Conservation (phyloP, 2,888 invertebrate species). For the Hirtodrosophila duncani region DNA sequence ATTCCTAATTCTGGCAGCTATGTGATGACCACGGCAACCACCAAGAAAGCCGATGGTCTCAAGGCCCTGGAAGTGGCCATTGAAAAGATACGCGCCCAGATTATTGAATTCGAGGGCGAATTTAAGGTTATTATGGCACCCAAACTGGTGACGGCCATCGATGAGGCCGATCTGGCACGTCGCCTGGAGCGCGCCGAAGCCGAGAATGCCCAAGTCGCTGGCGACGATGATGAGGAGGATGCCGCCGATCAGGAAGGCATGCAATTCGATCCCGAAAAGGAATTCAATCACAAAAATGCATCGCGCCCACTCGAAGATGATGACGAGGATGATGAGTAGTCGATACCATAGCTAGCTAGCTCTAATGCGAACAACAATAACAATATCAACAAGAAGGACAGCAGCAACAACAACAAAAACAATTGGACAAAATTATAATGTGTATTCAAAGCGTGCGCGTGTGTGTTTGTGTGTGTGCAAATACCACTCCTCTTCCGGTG, state of each 20-base stretch:
- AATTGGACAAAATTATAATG: too few relatives aligned
- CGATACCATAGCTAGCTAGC: slow-evolving; percentile 9
- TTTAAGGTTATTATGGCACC: slow-evolving; percentile 98
- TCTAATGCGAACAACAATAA: neutral
- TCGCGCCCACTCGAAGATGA: slow-evolving; percentile 45
- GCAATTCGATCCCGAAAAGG: slow-evolving; percentile 78
- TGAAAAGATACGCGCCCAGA: slow-evolving; percentile 90
- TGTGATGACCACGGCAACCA: slow-evolving; percentile 98
- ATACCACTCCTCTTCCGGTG: too few relatives aligned
- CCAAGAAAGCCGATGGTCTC: slow-evolving; percentile 96
- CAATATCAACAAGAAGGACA: slow-evolving; percentile 4
- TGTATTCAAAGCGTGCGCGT: too few relatives aligned
- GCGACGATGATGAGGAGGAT: slow-evolving; percentile 91
- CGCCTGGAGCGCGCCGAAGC: slow-evolving; percentile 96
- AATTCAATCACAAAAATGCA: slow-evolving; percentile 72
- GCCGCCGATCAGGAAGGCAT: slow-evolving; percentile 81
- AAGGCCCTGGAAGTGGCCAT: slow-evolving; percentile 93
- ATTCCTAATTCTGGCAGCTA: slow-evolving; percentile 60
- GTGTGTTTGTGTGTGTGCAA: too few relatives aligned
- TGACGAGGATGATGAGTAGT: slow-evolving; percentile 61
- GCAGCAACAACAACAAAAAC: slow-evolving; percentile 1
- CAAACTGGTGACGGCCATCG: slow-evolving; percentile 98
- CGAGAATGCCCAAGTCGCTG: slow-evolving; percentile 95
- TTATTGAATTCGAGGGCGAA: slow-evolving; percentile 90
- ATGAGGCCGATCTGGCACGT: slow-evolving; percentile 95